A percentile compares a stretch with the other conserved stretches of the same genome.
Evolutionary conservation across 2,888 invertebrate genomes (phyloP).

Genomic region (Megalurothrips usitatus): DNA sequence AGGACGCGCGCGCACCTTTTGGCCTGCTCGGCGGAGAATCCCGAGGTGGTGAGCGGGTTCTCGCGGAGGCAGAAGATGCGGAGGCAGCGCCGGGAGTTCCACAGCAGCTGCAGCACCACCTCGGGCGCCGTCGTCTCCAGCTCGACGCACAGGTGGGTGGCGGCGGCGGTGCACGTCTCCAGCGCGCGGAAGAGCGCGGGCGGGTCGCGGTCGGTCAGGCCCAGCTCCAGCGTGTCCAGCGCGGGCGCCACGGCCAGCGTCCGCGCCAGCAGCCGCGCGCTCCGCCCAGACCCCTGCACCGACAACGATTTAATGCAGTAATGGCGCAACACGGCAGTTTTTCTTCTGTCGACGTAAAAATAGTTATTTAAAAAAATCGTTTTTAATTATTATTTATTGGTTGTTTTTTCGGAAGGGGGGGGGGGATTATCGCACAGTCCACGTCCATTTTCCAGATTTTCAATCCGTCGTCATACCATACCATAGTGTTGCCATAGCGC

Average conservation of each 20-base stretch:
- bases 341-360: too few relatives aligned
- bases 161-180: neutral
- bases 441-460: too few relatives aligned
- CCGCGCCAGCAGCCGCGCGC: neutral
- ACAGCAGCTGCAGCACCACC: constrained; percentile 4
- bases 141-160: neutral
- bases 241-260: neutral
- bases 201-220: neutral
- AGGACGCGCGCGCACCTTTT: neutral
- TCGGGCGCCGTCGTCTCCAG: neutral
- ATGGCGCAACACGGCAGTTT: too few relatives aligned
- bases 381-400: too few relatives aligned
- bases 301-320: too few relatives aligned
- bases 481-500: neutral
- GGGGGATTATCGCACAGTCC: too few relatives aligned
- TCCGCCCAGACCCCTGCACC: neutral
- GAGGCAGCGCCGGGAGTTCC: neutral
- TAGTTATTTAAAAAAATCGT: too few relatives aligned
- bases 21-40: neutral
- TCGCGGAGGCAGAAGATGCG: neutral
- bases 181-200: neutral
- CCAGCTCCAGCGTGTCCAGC: neutral
- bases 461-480: neutral
- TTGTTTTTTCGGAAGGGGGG: too few relatives aligned
- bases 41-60: neutral